A percentile compares a stretch with the other conserved stretches of the same genome.
phyloP scores from a whole-genome alignment of 2,888 invertebrate species.

The Celastrina argiolus region DNA sequence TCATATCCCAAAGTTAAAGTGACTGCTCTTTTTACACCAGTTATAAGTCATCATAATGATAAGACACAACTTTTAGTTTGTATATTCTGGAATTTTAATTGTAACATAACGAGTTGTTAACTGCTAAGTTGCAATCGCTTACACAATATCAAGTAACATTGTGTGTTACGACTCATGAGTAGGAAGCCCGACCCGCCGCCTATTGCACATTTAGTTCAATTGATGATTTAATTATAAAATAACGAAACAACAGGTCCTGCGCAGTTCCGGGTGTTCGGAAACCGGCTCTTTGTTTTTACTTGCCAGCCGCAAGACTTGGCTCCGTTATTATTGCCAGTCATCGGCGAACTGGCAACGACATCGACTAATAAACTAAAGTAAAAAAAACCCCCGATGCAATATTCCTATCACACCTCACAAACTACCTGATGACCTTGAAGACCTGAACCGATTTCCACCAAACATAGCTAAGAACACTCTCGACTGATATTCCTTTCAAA shows the following conservation, averaged over 20 bases:
- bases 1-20: no score
- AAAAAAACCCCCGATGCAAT: no score
- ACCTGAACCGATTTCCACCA: no score
- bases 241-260: constrained; percentile 16
- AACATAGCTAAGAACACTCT: no score
- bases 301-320: neutral
- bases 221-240: constrained; percentile 14
- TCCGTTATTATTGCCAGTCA: neutral
- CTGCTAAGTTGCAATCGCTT: constrained; percentile 5
- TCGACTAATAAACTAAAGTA: no score
- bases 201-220: constrained; percentile 20
- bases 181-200: constrained; percentile 13
- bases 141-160: constrained; percentile 15
- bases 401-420: no score
- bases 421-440: no score
- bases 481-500: no score
- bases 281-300: constrained; percentile 9
- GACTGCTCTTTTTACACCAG: no score
- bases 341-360: neutral
- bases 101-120: neutral
- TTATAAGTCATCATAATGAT: neutral
- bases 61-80: no score
- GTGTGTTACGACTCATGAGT: neutral
- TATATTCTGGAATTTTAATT: no score
- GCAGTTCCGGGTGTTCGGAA: constrained; percentile 2